Evolutionary conservation across 2,888 invertebrate species (phyloP), one percentile per base, ranked within the genome.

Genomic region (Steromphala cineraria): DNA sequence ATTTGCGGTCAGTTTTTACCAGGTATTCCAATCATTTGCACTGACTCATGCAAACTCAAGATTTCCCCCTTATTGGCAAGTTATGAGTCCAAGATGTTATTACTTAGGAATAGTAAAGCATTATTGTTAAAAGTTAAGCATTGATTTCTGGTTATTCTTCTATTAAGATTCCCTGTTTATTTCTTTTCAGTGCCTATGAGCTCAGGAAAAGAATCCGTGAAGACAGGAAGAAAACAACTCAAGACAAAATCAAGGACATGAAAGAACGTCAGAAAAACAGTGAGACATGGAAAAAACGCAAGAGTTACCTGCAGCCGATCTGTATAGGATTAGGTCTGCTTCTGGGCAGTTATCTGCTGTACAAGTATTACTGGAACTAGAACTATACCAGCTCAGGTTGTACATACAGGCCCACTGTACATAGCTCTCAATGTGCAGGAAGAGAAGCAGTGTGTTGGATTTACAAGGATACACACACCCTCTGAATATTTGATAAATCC

Each of bases 211-310:
- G 91, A 78, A 89, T 89, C 19, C 85, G 90, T 75, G 92, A 91
- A 75, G 91, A 93, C 53, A 83, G 92, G 19, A 86, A 87, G 78
- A 89, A 90, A 82, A 87, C 87, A 13, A 92, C 92, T 28, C 86
- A 87, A 75, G 91, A 91, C 74, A 87, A 89, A 83, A 86, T 93
- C 8, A 87, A 85, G 21, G 81, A 83, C 52, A 93, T 92, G 92
- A 91, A 89, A 81, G 84, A 88, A 67, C 89, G 90, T 80, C 92
- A 92, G 86, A 80, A 81, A 62, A 85, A 88, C 40, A 89, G 89
- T 80, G 92, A 92, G 80, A 75, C 86, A 5, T 89, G 88, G 86
- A 87, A 89, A 80, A 86, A 87, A 17, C 75, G 88, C 55, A 84
- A 85, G 13, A 85, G 87, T n/a, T 89, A 88, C 81, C 46, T 88